These are phyloP conservation scores for Myrmecophaga tridactyla DNA, from an alignment of 2,113 vertebrate genomes.

Conservation along the genomic window DNA sequence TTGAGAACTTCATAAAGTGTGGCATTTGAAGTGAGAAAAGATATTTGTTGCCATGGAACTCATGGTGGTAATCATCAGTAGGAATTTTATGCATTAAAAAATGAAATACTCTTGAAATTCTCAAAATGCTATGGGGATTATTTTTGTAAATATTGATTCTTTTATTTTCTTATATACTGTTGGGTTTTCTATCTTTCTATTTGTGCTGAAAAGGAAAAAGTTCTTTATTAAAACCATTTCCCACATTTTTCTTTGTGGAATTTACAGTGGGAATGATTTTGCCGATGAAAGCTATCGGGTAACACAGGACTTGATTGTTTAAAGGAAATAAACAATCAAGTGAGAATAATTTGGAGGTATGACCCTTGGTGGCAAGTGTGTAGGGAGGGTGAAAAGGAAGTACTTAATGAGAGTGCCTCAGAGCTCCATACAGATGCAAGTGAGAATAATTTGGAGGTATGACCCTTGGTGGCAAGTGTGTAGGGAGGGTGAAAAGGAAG, in stretches of 20 bases:
- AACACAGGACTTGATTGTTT: conserved; percentile 57
- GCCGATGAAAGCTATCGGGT: conserved; percentile 75
- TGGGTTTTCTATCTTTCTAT: conserved; percentile 6
- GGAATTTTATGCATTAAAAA: neutral
- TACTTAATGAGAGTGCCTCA: neutral
- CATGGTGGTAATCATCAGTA: neutral
- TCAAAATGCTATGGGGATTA: conserved; percentile 6
- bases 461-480: neutral
- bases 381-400: neutral
- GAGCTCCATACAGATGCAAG: neutral
- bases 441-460: conserved; percentile 55
- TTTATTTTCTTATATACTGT: neutral
- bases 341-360: conserved; percentile 61
- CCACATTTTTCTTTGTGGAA: conserved; percentile 66
- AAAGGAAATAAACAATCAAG: conserved; percentile 61
- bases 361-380: neutral
- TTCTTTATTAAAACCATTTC: conserved; percentile 3
- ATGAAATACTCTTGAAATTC: neutral
- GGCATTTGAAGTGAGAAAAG: neutral
- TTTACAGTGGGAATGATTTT: conserved; percentile 84
- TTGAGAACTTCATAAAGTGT: conserved; percentile 5
- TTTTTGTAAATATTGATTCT: neutral
- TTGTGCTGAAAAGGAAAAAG: conserved; percentile 10
- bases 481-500: neutral
- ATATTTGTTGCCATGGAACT: neutral